These are phyloP conservation scores for Catostomus latipinnis DNA, from an alignment of 2,797 vertebrate species.

Conservation along the genomic window DNA sequence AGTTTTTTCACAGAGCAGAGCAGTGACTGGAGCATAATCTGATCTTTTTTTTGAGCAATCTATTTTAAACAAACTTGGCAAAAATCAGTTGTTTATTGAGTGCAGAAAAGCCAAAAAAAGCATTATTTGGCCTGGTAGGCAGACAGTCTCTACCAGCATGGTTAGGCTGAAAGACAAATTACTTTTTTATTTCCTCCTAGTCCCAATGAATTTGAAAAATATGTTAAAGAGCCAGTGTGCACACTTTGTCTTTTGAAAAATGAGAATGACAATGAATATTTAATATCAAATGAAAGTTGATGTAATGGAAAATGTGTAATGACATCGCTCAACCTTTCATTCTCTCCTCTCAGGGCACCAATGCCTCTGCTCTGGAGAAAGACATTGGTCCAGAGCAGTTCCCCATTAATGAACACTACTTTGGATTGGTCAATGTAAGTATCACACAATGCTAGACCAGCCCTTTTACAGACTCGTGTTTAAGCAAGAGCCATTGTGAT, in stretches of 20 bases:
- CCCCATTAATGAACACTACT: constrained; percentile 89
- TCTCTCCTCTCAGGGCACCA: constrained; percentile 78
- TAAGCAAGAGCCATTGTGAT: too few relatives aligned
- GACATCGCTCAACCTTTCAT: constrained; percentile 21
- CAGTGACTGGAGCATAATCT: too few relatives aligned
- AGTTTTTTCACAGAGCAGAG: too few relatives aligned
- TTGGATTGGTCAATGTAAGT: constrained; percentile 88
- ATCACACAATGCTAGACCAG: constrained; percentile 39
- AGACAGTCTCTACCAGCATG: too few relatives aligned
- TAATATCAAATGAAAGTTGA: neutral
- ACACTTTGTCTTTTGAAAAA: neutral
- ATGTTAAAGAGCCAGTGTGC: neutral
- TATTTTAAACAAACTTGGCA: neutral
- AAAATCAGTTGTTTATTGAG: neutral
- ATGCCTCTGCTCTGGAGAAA: constrained; percentile 91
- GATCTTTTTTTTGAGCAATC: too few relatives aligned
- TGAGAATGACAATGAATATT: constrained; percentile 7
- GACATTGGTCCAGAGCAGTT: constrained; percentile 89
- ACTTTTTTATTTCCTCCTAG: neutral
- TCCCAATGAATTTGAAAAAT: neutral
- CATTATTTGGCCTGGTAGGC: neutral
- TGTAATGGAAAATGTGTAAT: neutral
- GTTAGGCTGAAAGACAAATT: neutral
- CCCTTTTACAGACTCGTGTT: neutral
- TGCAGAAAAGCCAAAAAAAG: neutral